Base-by-base conservation (phyloP, 2,113 vertebrate species). In the Oncorhynchus mykiss region DNA sequence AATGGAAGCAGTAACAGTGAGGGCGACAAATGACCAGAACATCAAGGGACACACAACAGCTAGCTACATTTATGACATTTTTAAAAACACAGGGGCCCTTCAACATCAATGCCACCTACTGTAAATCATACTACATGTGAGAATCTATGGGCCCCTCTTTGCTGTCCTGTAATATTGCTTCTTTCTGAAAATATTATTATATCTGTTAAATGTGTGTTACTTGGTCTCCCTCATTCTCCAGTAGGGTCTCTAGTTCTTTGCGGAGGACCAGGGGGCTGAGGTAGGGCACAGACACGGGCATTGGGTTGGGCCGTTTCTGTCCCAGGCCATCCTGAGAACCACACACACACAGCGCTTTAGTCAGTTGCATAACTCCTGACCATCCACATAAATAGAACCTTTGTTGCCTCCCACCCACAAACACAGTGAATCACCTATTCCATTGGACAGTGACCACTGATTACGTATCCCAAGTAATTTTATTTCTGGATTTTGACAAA, bases 191-290 rank as follows among this genome's bases (percentile, higher is more conserved):
- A 54, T 18, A 18, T 54, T 18, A 0, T 18, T 18, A 3, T 1
- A 54, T 18, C 12, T 18, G 16, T 54, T 16, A 18, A 54, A 92
- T 94, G 78, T 93, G 89, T 80, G 94, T 93, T 82, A 99, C 97
- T 91, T 98, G 95, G 79, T 99, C 97, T 5, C 98, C 98, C 78
- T 99, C 98, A 65, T 99, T 99, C 90, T 98, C 97, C 88, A 99
- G 77, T 73, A 99, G 88, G 3, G 96, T 98, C 87, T 99, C 98
- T 85, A 99, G 93, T 82, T 99, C 98, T 79, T 99, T 99, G 66
- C 96, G 96, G 71, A 99, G 92, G 67, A 99, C 98, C 88, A 99
- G 85, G 14, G 97, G 96, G 76, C 98, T 99, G 87, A 99, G 91
- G 83, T 99, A 99, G 0, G 97, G 97, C 27, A 99, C 97, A 1